phyloP scores from a whole-genome alignment of 1,140 invertebrate species.

The Heliothis subflexa region DNA sequence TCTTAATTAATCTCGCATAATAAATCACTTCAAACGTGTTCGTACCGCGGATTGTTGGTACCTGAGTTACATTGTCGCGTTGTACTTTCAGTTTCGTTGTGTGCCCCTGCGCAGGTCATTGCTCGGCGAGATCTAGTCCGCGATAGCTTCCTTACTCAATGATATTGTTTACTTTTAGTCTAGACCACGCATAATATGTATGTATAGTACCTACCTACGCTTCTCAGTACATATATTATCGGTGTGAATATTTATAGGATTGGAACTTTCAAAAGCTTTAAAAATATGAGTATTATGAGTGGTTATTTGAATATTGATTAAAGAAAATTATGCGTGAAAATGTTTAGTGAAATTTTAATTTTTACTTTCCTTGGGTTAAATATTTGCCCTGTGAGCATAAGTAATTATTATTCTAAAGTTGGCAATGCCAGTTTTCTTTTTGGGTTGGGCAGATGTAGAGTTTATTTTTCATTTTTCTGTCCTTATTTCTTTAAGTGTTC shows the following conservation, averaged over 20 bases:
- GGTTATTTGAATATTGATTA: slow-evolving; percentile 22
- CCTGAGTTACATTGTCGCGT: slow-evolving; percentile 43
- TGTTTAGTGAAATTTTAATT: slow-evolving; percentile 1
- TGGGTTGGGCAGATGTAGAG: too few species aligned
- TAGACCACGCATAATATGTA: slow-evolving; percentile 24
- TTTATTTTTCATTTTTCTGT: too few species aligned
- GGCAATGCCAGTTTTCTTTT: too few species aligned
- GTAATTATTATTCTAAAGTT: too few species aligned
- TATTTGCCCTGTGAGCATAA: too few species aligned
- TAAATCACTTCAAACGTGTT: slow-evolving; percentile 20
- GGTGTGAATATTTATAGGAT: neutral
- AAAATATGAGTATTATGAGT: slow-evolving; percentile 12
- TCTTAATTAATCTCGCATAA: slow-evolving; percentile 19
- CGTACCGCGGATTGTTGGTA: slow-evolving; percentile 4
- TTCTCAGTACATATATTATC: too few species aligned
- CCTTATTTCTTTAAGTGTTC: too few species aligned
- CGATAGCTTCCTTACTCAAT: slow-evolving; percentile 48
- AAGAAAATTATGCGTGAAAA: slow-evolving; percentile 15
- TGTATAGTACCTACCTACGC: neutral
- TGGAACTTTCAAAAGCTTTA: slow-evolving; percentile 16
- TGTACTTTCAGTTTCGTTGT: slow-evolving; percentile 68
- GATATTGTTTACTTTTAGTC: slow-evolving; percentile 52
- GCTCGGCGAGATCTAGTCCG: slow-evolving; percentile 59
- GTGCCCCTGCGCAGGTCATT: slow-evolving; percentile 56
- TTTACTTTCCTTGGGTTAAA: neutral